Conservation (phyloP, 2,888 invertebrate genomes). For the Hoplodrina ambigua region DNA sequence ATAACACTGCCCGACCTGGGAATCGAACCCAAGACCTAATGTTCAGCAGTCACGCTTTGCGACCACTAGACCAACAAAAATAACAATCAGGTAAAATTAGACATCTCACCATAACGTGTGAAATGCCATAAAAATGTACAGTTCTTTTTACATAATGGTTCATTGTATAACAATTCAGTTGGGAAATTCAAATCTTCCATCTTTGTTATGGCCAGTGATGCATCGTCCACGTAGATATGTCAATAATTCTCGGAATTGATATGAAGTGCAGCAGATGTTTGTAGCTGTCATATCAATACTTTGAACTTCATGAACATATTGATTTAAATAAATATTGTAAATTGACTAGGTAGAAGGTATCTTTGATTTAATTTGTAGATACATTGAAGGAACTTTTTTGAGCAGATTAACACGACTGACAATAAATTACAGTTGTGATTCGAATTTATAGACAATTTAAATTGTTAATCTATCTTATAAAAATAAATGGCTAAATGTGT, state of each 20-base stretch:
- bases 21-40: no score
- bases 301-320: slow-evolving; percentile 11
- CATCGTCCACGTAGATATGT: slow-evolving; percentile 10
- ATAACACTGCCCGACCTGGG: no score
- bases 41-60: no score
- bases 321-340: neutral
- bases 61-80: no score
- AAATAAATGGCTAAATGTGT: no score
- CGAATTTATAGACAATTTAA: no score
- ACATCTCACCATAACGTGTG: slow-evolving; percentile 20
- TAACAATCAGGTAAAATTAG: neutral
- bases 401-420: no score
- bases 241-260: slow-evolving; percentile 46
- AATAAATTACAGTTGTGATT: no score
- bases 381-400: no score
- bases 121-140: slow-evolving; percentile 25
- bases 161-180: slow-evolving; percentile 37
- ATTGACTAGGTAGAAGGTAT: no score
- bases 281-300: slow-evolving; percentile 20
- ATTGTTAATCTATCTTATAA: no score
- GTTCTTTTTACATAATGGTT: slow-evolving; percentile 27
- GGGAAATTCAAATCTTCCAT: slow-evolving; percentile 18
- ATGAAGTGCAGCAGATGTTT: slow-evolving; percentile 34
- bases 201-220: slow-evolving; percentile 29
- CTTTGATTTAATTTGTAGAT: no score